Evolutionary conservation across 2,113 vertebrate genomes (phyloP).

Genomic region (Ondatra zibethicus): DNA sequence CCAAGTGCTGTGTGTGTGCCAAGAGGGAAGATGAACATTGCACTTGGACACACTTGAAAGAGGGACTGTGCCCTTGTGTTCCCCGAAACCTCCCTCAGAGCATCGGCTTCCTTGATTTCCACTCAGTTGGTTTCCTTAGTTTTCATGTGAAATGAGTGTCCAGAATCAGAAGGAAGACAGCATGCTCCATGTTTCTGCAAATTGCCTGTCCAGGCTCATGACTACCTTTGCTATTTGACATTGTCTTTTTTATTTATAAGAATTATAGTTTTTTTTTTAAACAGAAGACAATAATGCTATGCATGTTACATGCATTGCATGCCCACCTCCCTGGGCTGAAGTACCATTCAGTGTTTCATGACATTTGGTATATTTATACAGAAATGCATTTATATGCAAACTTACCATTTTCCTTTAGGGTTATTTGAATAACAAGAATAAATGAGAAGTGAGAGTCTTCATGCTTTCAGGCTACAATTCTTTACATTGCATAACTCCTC

Average conservation of each 20-base stretch:
- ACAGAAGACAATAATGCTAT: neutral
- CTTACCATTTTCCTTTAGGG: neutral
- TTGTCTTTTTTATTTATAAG: neutral
- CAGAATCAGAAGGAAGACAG: neutral
- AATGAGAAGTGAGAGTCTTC: no score
- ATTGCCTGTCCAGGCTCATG: neutral
- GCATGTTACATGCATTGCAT: accelerated
- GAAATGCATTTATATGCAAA: neutral
- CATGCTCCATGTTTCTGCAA: neutral
- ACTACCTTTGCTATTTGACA: neutral
- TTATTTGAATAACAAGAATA: no score
- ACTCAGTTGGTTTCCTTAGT: neutral
- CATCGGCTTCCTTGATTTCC: neutral
- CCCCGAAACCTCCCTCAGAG: neutral
- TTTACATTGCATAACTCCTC: no score
- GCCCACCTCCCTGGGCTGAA: neutral
- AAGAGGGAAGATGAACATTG: neutral
- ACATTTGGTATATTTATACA: neutral
- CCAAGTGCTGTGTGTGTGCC: neutral
- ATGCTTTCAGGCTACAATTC: no score
- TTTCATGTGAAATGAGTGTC: neutral
- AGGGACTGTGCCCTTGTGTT: neutral
- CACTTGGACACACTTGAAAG: neutral
- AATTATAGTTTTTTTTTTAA: no score
- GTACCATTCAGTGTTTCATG: neutral